Base-by-base conservation (phyloP, 2,888 invertebrate genomes). In the Acanthococcus lagerstroemiae region DNA sequence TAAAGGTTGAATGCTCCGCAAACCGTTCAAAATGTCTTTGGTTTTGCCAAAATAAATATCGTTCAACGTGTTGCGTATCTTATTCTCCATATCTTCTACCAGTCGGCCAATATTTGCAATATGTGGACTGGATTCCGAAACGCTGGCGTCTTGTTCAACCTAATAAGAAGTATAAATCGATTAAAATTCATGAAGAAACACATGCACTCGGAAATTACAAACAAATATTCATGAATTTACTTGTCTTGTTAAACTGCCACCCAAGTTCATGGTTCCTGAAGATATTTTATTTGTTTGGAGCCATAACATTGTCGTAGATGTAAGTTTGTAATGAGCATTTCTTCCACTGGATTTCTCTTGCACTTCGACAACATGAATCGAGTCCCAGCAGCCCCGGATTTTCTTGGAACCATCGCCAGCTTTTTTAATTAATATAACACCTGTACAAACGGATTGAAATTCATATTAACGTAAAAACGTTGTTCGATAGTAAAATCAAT, bases 11-110 rank as follows among this genome's bases (percentile, higher is more conserved):
- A 91, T 86, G 52, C 83, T 83, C 61, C 94, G 83, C 72, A 97
- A 81, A 12, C 95, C 93, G 76, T 95, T 95, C 68, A 97, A 95
- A 74, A 97, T 96, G 78, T 96, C 95, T 78, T 91, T 94, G 61
- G 97, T 99, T 80, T 99, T 99, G 75, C 96, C 95, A 80, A 99
- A 99, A 79, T 99, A 99, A 73, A 99, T 97, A 78, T 96, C 95
- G 76, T 97, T 97, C 72, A 99, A 82, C 4, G 95, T 96, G 77
- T 92, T 93, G 72, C 99, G 85, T 75, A 99, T 99, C 82, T 97
- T 99, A 77, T 97, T 99, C 77, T 99, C 99, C 94, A 97, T 97
- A 73, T 99, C 97, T 79, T 99, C 99, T 0, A 99, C 95, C 91
- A 99, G 90, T 73, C 89, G 85, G 22, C 99, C 99, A 74, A 99